phyloP scores from a whole-genome alignment of 2,113 vertebrate genomes.

The Mohoua ochrocephala region DNA sequence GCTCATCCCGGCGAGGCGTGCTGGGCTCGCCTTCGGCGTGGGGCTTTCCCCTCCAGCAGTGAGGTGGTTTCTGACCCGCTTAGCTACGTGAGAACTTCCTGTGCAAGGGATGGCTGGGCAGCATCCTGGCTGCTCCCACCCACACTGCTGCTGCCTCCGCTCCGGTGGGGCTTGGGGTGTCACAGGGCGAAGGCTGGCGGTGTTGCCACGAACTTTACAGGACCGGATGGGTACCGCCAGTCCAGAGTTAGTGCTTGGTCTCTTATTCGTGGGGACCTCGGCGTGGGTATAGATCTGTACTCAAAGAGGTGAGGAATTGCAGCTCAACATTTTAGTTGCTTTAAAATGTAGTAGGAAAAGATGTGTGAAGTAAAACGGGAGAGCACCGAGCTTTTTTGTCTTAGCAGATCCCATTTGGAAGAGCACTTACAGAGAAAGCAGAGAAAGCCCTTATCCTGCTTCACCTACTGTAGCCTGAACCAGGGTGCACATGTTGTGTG shows the following conservation, averaged over 20 bases:
- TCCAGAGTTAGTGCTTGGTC: background rate
- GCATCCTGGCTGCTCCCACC: background rate
- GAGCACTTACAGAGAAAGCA: fast-evolving
- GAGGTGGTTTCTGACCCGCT: background rate
- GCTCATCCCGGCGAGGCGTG: background rate
- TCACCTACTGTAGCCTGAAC: background rate
- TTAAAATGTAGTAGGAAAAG: background rate
- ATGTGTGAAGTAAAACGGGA: background rate
- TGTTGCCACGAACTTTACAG: background rate
- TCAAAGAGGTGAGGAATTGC: background rate
- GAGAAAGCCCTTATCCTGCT: fast-evolving
- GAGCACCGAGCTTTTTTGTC: too few species aligned
- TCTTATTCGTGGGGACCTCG: fast-evolving
- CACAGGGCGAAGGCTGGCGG: fast-evolving
- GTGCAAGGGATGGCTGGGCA: background rate
- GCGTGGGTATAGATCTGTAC: fast-evolving
- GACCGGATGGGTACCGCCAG: fast-evolving
- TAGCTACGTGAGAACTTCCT: background rate
- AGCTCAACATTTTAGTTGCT: background rate
- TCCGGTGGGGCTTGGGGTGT: background rate
- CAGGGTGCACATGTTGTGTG: fast-evolving
- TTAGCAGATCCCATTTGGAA: background rate
- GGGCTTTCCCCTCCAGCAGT: background rate
- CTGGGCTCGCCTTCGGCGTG: background rate
- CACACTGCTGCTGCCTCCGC: fast-evolving